Evolutionary conservation across 2,888 invertebrate genomes (phyloP).

Genomic region (Mystacides longicornis): DNA sequence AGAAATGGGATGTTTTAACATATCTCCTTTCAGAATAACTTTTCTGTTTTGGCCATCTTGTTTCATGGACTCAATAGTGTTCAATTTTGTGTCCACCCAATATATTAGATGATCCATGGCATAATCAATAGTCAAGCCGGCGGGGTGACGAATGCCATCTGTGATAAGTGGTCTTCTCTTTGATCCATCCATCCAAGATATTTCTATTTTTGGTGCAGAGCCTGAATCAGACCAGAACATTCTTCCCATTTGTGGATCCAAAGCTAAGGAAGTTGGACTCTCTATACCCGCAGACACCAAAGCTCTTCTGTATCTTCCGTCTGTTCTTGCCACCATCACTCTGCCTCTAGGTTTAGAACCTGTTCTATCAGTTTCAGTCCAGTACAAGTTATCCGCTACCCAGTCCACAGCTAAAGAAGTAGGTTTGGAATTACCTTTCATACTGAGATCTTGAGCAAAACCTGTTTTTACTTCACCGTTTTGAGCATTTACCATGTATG

Average conservation of each 20-base stretch:
- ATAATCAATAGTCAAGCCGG: constrained; percentile 85
- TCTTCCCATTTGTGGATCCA: constrained; percentile 78
- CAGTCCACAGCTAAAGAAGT: constrained; percentile 90
- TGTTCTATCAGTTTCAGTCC: constrained; percentile 79
- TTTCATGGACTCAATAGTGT: constrained; percentile 79
- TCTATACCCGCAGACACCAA: constrained; percentile 73
- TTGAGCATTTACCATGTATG: constrained; percentile 77
- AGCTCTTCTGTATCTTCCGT: constrained; percentile 81
- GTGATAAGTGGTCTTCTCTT: constrained; percentile 75
- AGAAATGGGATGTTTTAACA: constrained; percentile 71
- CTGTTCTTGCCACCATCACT: constrained; percentile 81
- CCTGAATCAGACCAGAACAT: constrained; percentile 96
- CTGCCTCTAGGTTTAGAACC: constrained; percentile 69
- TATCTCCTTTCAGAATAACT: constrained; percentile 64
- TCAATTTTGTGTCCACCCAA: constrained; percentile 93
- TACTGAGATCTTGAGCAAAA: constrained; percentile 78
- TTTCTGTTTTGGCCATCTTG: constrained; percentile 73
- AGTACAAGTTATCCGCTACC: constrained; percentile 88
- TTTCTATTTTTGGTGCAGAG: constrained; percentile 85
- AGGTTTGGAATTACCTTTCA: constrained; percentile 77
- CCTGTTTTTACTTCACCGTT: constrained; percentile 73
- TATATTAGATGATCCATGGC: constrained; percentile 84
- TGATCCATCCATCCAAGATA: constrained; percentile 95
- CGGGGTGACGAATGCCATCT: constrained; percentile 77
- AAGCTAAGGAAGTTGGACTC: constrained; percentile 79